Conservation (phyloP, 1,140 invertebrate species). For the Zaprionus inermis region DNA sequence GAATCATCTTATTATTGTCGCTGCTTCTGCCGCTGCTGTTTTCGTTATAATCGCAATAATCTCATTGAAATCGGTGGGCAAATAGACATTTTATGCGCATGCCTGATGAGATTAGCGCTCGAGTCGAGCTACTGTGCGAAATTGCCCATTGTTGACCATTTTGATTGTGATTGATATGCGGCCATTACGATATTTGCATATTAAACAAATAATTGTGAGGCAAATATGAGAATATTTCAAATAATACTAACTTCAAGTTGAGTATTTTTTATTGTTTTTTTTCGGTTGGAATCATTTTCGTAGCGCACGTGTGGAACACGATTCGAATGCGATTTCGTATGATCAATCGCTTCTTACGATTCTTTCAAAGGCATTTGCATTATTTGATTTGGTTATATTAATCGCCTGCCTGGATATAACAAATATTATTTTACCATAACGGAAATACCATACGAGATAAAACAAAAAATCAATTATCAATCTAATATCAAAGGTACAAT, state of each 20-base stretch:
- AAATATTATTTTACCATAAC: conserved; percentile 43
- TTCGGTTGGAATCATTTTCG: conserved; percentile 11
- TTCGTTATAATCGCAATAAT: conserved; percentile 47
- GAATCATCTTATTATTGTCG: conserved; percentile 7
- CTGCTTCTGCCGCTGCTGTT: conserved; percentile 6
- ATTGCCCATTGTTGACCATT: conserved; percentile 45
- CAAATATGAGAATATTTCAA: conserved; percentile 30
- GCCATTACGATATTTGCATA: conserved; percentile 46
- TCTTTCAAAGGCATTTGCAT: conserved; percentile 20
- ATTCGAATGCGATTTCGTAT: neutral
- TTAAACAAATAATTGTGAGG: conserved; percentile 34
- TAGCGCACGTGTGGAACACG: conserved; percentile 30
- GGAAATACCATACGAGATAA: conserved; percentile 37
- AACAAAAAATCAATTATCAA: conserved; percentile 33
- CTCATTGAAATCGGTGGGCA: conserved; percentile 46
- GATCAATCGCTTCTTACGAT: conserved; percentile 19
- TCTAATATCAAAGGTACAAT: conserved; percentile 43
- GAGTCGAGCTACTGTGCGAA: conserved; percentile 43
- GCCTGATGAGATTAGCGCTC: conserved; percentile 43
- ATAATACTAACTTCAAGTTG: conserved; percentile 15
- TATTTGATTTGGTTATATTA: conserved; percentile 29
- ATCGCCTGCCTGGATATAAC: conserved; percentile 21
- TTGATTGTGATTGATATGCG: conserved; percentile 41
- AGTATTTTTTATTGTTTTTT: neutral
- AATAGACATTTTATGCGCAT: conserved; percentile 50